Percentiles rank a stretch among this genome's conserved stretches.
phyloP scores from a whole-genome alignment of 2,888 invertebrate genomes.

The Nowickia ferox region DNA sequence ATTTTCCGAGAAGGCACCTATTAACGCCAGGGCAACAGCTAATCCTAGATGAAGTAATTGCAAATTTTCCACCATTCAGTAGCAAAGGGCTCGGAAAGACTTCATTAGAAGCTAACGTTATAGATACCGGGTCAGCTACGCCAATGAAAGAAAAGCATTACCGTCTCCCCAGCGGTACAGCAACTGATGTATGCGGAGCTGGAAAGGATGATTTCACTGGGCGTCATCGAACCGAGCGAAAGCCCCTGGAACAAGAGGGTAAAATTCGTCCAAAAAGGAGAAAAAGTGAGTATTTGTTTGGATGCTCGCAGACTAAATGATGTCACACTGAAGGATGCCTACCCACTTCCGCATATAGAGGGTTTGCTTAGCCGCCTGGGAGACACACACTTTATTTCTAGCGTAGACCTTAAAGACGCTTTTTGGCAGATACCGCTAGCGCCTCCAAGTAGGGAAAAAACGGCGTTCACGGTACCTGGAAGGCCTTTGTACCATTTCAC shows the following conservation, averaged over 20 bases:
- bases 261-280: slow-evolving; percentile 26
- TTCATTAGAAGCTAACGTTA: background rate
- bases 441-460: slow-evolving; percentile 10
- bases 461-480: slow-evolving; percentile 44
- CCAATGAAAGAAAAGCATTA: slow-evolving; percentile 67
- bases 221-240: slow-evolving; percentile 65
- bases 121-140: slow-evolving; percentile 40
- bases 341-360: slow-evolving; percentile 47
- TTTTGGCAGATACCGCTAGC: slow-evolving; percentile 20
- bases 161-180: slow-evolving; percentile 66
- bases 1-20: background rate
- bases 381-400: slow-evolving; percentile 61
- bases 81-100: slow-evolving; percentile 8
- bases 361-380: slow-evolving; percentile 62
- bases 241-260: slow-evolving; percentile 60
- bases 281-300: slow-evolving; percentile 33
- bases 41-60: background rate
- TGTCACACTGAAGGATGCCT: background rate
- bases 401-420: slow-evolving; percentile 29
- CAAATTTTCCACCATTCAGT: background rate
- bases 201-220: slow-evolving; percentile 76
- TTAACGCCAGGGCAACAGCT: background rate
- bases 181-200: slow-evolving; percentile 72
- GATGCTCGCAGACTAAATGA: slow-evolving; percentile 54
- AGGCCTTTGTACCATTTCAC: slow-evolving; percentile 5